Conservation (phyloP, 53 echinoderm and acorn worm species). For the Echinarachnius parma region DNA sequence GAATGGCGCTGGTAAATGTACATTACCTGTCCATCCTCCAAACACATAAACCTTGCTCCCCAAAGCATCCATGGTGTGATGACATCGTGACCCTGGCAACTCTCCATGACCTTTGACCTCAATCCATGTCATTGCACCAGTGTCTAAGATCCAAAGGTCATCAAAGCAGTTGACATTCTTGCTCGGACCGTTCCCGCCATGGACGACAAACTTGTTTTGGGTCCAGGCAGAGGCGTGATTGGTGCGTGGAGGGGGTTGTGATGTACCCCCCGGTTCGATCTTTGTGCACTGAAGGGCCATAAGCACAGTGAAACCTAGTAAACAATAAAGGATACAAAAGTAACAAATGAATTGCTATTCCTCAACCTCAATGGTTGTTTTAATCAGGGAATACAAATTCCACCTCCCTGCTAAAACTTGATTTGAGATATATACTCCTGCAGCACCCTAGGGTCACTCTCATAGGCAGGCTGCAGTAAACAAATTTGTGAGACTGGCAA, state of each 20-base stretch:
- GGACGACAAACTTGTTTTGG: slow-evolving; percentile 38
- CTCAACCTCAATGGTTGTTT: no score
- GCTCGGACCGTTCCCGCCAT: slow-evolving; percentile 61
- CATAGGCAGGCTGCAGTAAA: no score
- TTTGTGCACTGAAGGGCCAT: slow-evolving; percentile 48
- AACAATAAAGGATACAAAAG: no score
- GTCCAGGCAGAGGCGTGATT: slow-evolving; percentile 55
- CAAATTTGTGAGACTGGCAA: no score
- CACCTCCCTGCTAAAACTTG: no score
- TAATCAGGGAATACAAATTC: no score
- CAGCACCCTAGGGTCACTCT: no score
- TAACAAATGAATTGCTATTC: no score
- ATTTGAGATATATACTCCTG: no score
- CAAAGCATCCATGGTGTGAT: slow-evolving; percentile 49
- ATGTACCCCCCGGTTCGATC: slow-evolving; percentile 24
- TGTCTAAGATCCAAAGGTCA: slow-evolving; percentile 53
- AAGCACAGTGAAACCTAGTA: no score
- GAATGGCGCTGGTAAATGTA: no score
- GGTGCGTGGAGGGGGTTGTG: slow-evolving; percentile 33
- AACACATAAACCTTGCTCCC: slow-evolving; percentile 48
- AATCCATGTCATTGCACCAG: slow-evolving; percentile 57
- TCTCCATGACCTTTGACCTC: slow-evolving; percentile 39
- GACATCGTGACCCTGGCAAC: slow-evolving; percentile 45
- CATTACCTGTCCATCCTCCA: slow-evolving; percentile 69
- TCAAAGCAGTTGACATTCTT: slow-evolving; percentile 48